Evolutionary conservation across 2,797 vertebrate species (phyloP), one percentile per base, ranked within the genome.

Genomic region (Coracias cyanogaster): DNA sequence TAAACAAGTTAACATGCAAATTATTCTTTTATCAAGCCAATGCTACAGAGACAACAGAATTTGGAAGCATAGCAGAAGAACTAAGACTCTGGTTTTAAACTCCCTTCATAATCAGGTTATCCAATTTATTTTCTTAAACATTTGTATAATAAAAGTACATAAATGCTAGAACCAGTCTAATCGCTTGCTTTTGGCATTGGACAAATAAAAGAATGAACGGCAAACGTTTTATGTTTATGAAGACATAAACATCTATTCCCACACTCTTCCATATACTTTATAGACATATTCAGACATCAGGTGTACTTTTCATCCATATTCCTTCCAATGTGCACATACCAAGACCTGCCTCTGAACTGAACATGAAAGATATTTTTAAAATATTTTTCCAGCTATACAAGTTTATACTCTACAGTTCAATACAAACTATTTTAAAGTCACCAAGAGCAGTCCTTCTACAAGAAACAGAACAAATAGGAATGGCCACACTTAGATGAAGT

Each of bases 1-100:
- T 90, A 71, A 89, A 82, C 70, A 82, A 89, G 83, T 79, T 48
- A 86, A 61, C 67, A 49, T 64, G 61, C 57, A 93, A 94, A 93
- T 84, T 90, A 55, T 86, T 93, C 66, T 95, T 76, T 76, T 46
- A 13, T 41, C 62, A 89, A 76, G 39, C n/a, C 79, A 80, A 10
- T 41, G 41, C 60, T 69, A 90, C 65, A 45, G 60, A 90, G 33
- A 79, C 24, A 74, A 80, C 19, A 64, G 31, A 55, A 55, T 79
- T 16, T 82, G 25, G 33, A 94, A 79, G 48, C 17, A 48, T 1
- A 31, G 83, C 39, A 86, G 46, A 65, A 86, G 31, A 45, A 86
- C 15, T 12, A 77, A 65, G 45, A 45, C 21, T 31, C 67, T 67
- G 26, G 3, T 28, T 93, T 80, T 51, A 88, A 90, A 58, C 17